Evolutionary conservation across 2,113 vertebrate genomes (phyloP).

Genomic region (Verasper variegatus): DNA sequence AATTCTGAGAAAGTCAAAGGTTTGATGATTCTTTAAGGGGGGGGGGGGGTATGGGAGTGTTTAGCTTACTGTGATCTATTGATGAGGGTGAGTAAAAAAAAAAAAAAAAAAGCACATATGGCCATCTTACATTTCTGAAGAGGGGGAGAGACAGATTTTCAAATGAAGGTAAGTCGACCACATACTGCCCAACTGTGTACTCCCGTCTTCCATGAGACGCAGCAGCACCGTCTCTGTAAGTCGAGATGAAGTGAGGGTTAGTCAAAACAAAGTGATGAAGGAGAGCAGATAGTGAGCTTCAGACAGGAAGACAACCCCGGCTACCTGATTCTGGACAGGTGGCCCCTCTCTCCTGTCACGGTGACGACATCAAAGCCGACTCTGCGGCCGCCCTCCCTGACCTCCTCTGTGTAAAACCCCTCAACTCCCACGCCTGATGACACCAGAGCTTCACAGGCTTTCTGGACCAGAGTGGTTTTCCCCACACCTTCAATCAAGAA

Average conservation of each 20-base stretch:
- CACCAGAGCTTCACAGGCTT: constrained; percentile 85
- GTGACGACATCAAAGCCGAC: constrained; percentile 97
- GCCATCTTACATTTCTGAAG: constrained; percentile 87
- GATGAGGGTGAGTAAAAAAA: constrained; percentile 29
- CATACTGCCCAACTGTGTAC: constrained; percentile 89
- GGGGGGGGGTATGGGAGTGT: constrained; percentile 5
- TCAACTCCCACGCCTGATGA: constrained; percentile 82
- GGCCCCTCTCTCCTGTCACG: constrained; percentile 86
- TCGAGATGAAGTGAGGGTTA: constrained; percentile 11
- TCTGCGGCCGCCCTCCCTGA: constrained; percentile 89
- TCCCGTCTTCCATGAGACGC: constrained; percentile 76
- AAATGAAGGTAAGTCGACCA: constrained; percentile 90
- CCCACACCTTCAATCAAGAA: constrained; percentile 87
- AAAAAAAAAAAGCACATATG: background rate
- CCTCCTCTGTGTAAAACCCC: constrained; percentile 98
- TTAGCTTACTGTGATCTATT: constrained; percentile 55
- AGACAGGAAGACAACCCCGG: constrained; percentile 10
- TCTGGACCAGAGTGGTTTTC: constrained; percentile 95
- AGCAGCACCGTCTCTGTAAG: constrained; percentile 66
- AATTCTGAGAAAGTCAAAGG: constrained; percentile 62
- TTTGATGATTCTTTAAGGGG: constrained; percentile 54
- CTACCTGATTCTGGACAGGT: constrained; percentile 92
- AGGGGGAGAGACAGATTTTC: constrained; percentile 90
- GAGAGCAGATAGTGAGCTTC: constrained; percentile 4
- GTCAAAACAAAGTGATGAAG: constrained; percentile 40